phyloP scores from a whole-genome alignment of 2,888 invertebrate genomes.

The Thereva unica region DNA sequence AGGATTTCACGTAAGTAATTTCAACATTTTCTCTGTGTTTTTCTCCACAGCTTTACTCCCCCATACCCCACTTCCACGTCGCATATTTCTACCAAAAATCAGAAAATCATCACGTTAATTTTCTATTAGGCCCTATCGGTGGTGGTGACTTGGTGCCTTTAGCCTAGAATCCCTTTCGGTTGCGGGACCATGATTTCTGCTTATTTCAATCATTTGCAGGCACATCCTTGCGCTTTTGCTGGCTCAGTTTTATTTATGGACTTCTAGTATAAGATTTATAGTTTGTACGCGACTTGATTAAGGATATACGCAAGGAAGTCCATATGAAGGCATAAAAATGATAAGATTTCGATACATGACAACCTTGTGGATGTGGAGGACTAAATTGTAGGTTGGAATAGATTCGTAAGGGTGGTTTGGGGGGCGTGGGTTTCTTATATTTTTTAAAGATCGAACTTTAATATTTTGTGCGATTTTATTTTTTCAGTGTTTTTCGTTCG shows the following conservation, averaged over 20 bases:
- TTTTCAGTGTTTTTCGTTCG: no score
- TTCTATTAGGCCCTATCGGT: no score
- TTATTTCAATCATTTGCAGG: no score
- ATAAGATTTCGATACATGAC: slow-evolving; percentile 1
- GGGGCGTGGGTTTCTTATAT: no score
- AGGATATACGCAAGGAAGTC: background rate
- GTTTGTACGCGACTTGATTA: slow-evolving; percentile 33
- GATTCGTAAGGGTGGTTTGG: no score
- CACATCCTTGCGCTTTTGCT: background rate
- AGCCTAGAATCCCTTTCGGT: background rate
- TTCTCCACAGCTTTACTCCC: background rate
- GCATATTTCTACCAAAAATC: background rate
- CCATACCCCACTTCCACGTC: background rate
- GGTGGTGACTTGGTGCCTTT: no score
- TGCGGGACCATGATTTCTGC: background rate
- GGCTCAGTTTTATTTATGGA: slow-evolving; percentile 23
- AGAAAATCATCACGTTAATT: no score
- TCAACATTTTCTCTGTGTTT: slow-evolving; percentile 18
- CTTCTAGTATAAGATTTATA: slow-evolving; percentile 31
- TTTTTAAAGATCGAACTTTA: no score
- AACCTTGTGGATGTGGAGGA: slow-evolving; percentile 11
- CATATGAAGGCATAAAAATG: background rate
- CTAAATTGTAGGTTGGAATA: no score
- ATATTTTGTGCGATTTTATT: no score
- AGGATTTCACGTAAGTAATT: slow-evolving; percentile 72